These are phyloP conservation scores for Leptothorax acervorum DNA, from an alignment of 2,888 invertebrate genomes.

Conservation along the genomic window DNA sequence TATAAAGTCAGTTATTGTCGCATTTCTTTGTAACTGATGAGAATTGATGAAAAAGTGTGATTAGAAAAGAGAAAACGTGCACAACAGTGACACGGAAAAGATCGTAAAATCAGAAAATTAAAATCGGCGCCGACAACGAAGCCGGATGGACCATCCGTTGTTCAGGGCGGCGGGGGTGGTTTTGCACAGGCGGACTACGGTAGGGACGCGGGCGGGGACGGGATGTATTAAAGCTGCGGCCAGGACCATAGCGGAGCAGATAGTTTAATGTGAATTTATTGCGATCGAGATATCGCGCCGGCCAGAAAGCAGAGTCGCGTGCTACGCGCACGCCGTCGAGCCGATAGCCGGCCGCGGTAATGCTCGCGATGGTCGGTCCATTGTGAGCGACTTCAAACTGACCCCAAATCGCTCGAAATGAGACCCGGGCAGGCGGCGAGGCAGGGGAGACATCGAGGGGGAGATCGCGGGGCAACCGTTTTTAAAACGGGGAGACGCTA, in stretches of 20 bases:
- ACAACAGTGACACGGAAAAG: neutral
- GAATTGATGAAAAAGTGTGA: neutral
- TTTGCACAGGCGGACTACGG: conserved; percentile 17
- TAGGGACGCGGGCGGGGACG: conserved; percentile 42
- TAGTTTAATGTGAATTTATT: conserved; percentile 86
- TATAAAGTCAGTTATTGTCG: neutral
- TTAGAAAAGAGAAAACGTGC: neutral
- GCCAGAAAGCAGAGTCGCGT: conserved; percentile 82
- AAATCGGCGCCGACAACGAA: conserved; percentile 74
- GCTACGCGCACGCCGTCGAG: conserved; percentile 77
- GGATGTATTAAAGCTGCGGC: conserved; percentile 78
- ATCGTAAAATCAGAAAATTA: conserved; percentile 75
- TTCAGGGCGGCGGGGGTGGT: conserved; percentile 28
- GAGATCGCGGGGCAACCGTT: conserved; percentile 50
- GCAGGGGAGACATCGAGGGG: conserved; percentile 57
- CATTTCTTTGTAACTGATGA: neutral
- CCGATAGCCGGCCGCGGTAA: conserved; percentile 76
- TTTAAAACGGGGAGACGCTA: conserved; percentile 75
- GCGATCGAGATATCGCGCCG: conserved; percentile 82
- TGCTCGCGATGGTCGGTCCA: conserved; percentile 56
- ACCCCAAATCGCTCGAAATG: conserved; percentile 62
- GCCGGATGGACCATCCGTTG: conserved; percentile 53
- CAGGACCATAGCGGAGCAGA: conserved; percentile 77
- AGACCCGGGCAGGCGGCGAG: conserved; percentile 1
- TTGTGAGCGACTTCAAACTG: conserved; percentile 70